Conservation (phyloP, 2,888 invertebrate genomes). For the Lypha dubia region DNA sequence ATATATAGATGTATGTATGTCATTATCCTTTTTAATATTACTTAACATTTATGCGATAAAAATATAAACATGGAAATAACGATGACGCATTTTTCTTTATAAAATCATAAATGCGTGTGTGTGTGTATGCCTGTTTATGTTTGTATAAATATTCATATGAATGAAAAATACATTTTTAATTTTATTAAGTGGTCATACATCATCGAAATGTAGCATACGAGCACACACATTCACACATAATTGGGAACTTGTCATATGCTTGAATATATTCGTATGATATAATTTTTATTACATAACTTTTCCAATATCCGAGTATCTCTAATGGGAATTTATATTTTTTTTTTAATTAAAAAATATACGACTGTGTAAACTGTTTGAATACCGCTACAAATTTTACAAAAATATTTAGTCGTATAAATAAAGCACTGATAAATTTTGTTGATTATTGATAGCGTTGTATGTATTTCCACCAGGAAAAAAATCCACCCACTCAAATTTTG, state of each 20-base stretch:
- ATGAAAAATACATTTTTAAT: constrained; percentile 79
- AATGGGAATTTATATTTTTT: not conserved
- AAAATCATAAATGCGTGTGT: not conserved
- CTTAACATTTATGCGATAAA: not conserved
- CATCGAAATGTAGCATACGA: constrained; percentile 81
- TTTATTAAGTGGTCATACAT: constrained; percentile 84
- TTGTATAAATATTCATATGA: constrained; percentile 14
- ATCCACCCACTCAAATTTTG: too few species aligned
- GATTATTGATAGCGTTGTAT: too few species aligned
- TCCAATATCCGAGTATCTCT: not conserved
- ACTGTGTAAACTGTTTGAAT: too few species aligned
- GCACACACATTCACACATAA: constrained; percentile 80
- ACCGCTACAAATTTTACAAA: too few species aligned
- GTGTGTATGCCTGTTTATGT: constrained; percentile 4
- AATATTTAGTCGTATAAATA: too few species aligned
- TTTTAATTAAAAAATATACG: too few species aligned
- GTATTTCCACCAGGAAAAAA: too few species aligned
- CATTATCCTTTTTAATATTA: constrained; percentile 39
- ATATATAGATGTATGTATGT: too few species aligned
- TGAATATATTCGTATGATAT: constrained; percentile 5
- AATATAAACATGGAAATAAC: not conserved
- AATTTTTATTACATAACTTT: constrained; percentile 13
- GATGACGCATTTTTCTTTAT: constrained; percentile 49
- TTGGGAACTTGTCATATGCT: constrained; percentile 59
- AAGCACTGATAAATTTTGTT: too few species aligned